These are phyloP conservation scores for Macrochelys suwanniensis DNA, from an alignment of 2,797 vertebrate species.

Conservation along the genomic window DNA sequence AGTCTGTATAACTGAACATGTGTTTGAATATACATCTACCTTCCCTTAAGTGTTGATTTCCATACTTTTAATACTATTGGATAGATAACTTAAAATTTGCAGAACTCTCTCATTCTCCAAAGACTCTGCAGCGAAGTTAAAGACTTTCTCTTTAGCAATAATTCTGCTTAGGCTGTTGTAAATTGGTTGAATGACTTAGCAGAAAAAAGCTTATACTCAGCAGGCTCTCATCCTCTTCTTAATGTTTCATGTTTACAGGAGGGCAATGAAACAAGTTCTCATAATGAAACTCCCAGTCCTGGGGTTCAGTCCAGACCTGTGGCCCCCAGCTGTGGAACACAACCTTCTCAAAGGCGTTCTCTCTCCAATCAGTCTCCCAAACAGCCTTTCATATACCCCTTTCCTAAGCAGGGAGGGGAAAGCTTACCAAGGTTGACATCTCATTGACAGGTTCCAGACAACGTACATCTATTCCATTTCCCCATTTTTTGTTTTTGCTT, in stretches of 20 bases:
- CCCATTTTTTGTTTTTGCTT: not conserved
- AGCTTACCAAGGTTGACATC: not conserved
- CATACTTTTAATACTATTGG: not conserved
- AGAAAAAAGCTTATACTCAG: slow-evolving; percentile 25
- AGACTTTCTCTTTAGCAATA: not conserved
- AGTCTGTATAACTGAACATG: not conserved
- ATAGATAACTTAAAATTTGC: not conserved
- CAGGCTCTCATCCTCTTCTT: not conserved
- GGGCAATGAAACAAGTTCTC: slow-evolving; percentile 31
- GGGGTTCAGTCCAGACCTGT: not conserved
- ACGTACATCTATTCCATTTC: not conserved
- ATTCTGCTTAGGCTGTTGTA: not conserved
- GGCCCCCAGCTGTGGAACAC: not conserved
- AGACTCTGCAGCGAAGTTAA: not conserved
- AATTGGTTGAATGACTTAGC: not conserved
- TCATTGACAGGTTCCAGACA: not conserved
- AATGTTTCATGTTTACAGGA: not conserved
- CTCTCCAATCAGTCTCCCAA: not conserved
- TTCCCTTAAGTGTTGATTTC: not conserved
- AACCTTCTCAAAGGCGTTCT: slow-evolving; percentile 2
- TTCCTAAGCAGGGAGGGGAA: not conserved
- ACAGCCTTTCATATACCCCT: not conserved
- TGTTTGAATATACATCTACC: not conserved
- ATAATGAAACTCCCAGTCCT: not conserved
- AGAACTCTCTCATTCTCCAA: not conserved